Base-by-base conservation (phyloP, 2,113 vertebrate species). In the Mormyrus lacerda region DNA sequence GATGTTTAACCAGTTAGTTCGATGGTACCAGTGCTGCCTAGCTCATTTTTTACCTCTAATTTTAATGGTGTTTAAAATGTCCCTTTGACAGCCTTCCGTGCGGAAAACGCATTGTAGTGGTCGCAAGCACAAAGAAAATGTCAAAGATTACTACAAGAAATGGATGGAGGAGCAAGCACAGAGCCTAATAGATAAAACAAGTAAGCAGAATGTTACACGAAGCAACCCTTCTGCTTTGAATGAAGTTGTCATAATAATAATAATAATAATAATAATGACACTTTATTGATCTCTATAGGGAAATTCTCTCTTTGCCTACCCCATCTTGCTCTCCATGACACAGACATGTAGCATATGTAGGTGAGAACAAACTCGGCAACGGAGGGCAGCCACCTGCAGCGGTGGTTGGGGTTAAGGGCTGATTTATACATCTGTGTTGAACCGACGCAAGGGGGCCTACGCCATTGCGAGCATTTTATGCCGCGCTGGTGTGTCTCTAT, bases 111-210 rank as follows among this genome's bases (percentile, higher is more conserved):
- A 99, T 93, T 99, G 98, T 94, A 99, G 98, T 51, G 98, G 98
- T 9, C 94, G 98, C 50, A 99, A 99, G 91, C 98, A 99, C 93
- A 99, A 99, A 94, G 98, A 99, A 93, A 99, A 99, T 89, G 98
- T 99, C 87, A 99, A 99, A 89, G 98, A 99, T 35, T 99, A 99
- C 91, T 99, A 99, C 90, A 98, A 99, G 92, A 99, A 99, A 94
- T 99, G 98, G 98, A 99, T 99, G 98, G 98, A 99, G 93, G 98
- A 99, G 87, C 98, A 99, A 92, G 98, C 98, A 1, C 98, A 99
- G 95, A 99, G 97, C 94, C 96, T 99, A 90, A 99, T 99, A 90
- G 98, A 99, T 88, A 99, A 99, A 95, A 99, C 98, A 91, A 99
- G 98, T 99, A 85, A 89, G 88, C 17, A 2, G 21, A 9, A 21